Evolutionary conservation across 1,140 invertebrate species (phyloP).

Genomic region (Drosophila ironensis): DNA sequence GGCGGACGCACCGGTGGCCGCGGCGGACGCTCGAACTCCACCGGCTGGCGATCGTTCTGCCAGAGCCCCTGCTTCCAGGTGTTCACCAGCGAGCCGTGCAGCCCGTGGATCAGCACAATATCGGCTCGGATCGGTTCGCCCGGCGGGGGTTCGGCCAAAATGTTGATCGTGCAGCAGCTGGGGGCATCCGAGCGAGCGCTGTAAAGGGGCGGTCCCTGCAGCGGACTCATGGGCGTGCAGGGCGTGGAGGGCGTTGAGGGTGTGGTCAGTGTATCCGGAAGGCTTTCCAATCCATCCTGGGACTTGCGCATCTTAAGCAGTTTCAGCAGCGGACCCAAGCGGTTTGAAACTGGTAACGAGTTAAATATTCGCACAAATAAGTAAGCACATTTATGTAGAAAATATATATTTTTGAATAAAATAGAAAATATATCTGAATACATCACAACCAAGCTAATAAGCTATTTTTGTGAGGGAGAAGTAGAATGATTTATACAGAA

Average conservation of each 20-base stretch:
- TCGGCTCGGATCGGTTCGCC: slow-evolving; percentile 82
- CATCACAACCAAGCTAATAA: too few relatives aligned
- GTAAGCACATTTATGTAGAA: too few relatives aligned
- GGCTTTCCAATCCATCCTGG: slow-evolving; percentile 72
- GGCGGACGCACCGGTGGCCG: slow-evolving; percentile 73
- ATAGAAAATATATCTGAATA: too few relatives aligned
- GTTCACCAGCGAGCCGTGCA: slow-evolving; percentile 84
- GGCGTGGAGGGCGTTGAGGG: slow-evolving; percentile 48
- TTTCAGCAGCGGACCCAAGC: slow-evolving; percentile 74
- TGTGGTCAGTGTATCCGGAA: slow-evolving; percentile 53
- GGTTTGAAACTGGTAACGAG: slow-evolving; percentile 75
- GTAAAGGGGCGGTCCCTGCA: slow-evolving; percentile 42
- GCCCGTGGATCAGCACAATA: slow-evolving; percentile 85
- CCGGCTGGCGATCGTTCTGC: slow-evolving; percentile 81
- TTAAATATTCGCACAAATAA: too few relatives aligned
- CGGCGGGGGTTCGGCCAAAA: slow-evolving; percentile 79
- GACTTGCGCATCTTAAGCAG: slow-evolving; percentile 74
- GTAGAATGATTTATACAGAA: background rate
- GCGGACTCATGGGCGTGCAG: slow-evolving; percentile 27
- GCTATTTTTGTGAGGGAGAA: too few relatives aligned
- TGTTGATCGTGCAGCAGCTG: slow-evolving; percentile 81
- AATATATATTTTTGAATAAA: too few relatives aligned
- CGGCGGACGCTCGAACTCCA: slow-evolving; percentile 75
- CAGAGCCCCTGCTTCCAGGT: slow-evolving; percentile 84
- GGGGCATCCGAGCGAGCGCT: slow-evolving; percentile 41